Percentiles rank a stretch among this genome's conserved stretches.
These are phyloP conservation scores for Kryptopterus vitreolus DNA, from an alignment of 2,797 vertebrate species.

Conservation along the genomic window DNA sequence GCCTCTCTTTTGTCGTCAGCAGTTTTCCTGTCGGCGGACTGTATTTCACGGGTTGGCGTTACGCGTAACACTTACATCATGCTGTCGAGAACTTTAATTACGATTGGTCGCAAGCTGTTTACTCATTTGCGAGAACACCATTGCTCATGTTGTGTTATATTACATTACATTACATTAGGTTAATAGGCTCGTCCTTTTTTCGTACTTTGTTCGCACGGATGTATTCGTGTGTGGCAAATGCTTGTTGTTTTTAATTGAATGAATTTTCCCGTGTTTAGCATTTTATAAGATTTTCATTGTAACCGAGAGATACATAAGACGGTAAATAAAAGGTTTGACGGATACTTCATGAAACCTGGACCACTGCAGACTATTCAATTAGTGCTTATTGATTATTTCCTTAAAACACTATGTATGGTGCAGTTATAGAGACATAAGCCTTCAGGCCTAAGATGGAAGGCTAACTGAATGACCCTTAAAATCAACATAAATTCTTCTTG, in stretches of 20 bases:
- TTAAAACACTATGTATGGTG: neutral
- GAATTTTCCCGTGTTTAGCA: neutral
- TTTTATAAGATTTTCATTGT: neutral
- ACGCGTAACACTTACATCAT: neutral
- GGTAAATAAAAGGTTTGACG: too few relatives aligned
- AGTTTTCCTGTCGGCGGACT: slow-evolving; percentile 6
- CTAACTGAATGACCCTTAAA: neutral
- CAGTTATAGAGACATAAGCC: neutral
- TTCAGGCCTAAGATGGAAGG: neutral
- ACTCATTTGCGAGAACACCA: neutral
- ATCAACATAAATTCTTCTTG: too few relatives aligned
- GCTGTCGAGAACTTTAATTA: neutral
- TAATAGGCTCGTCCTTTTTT: neutral
- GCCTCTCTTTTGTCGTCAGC: slow-evolving; percentile 11
- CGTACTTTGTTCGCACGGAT: neutral
- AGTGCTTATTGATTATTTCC: neutral
- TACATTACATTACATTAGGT: neutral
- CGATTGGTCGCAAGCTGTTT: too few relatives aligned
- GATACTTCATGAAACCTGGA: neutral
- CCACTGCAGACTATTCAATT: neutral
- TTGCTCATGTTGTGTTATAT: neutral
- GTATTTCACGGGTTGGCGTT: neutral
- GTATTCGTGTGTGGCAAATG: neutral
- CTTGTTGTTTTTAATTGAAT: neutral
- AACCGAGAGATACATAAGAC: neutral